phyloP scores from a whole-genome alignment of 1,140 invertebrate species.

The Cyclina sinensis region DNA sequence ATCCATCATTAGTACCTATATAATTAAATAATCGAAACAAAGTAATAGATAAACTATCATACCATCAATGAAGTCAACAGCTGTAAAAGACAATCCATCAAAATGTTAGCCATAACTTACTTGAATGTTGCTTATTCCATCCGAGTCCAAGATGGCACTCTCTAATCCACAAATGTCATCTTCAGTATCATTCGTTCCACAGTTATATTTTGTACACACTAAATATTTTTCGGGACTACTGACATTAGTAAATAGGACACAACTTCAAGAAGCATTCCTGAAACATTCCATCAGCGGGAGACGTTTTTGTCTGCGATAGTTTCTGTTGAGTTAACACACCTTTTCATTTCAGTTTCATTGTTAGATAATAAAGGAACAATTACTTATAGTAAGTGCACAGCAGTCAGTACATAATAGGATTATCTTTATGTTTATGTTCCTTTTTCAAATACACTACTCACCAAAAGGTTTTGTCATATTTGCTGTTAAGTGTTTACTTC shows the following conservation, averaged over 20 bases:
- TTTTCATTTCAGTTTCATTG: neutral
- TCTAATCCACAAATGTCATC: neutral
- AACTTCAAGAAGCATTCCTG: neutral
- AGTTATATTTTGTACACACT: neutral
- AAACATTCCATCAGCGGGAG: neutral
- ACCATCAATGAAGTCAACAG: too few relatives aligned
- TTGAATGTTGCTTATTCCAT: neutral
- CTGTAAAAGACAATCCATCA: too few relatives aligned
- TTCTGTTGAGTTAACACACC: neutral
- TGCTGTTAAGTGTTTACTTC: too few relatives aligned
- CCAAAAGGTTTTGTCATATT: too few relatives aligned
- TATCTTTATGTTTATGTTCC: neutral
- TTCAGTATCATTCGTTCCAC: neutral
- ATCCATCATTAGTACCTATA: too few relatives aligned
- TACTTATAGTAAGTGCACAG: neutral
- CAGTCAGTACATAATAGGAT: neutral
- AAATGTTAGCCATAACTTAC: neutral
- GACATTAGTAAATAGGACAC: neutral
- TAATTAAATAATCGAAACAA: too few relatives aligned
- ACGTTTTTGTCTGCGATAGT: neutral
- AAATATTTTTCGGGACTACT: neutral
- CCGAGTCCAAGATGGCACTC: neutral
- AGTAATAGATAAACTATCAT: too few relatives aligned
- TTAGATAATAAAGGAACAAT: conserved; percentile 18
- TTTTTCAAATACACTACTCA: too few relatives aligned